Conservation (phyloP, 1,140 invertebrate genomes). For the Drosophila prosaltans region DNA sequence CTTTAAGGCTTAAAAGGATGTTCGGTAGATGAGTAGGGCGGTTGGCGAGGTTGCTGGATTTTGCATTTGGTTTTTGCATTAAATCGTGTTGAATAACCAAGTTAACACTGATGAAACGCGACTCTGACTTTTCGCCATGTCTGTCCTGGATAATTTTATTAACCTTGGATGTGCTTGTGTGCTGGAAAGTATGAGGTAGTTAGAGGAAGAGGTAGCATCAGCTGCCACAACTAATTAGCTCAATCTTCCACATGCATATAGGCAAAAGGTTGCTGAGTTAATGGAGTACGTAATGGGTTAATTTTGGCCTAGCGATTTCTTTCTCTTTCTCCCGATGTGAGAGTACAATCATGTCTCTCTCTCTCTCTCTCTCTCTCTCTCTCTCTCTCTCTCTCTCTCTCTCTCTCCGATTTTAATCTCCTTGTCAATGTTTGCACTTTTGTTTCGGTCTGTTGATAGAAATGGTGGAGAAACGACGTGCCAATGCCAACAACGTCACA, state of each 20-base stretch:
- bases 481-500: conserved; percentile 40
- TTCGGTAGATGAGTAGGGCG: background rate
- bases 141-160: conserved; percentile 49
- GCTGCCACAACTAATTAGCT: conserved; percentile 76
- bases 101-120: conserved; percentile 32
- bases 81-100: conserved; percentile 68
- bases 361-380: background rate
- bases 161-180: conserved; percentile 26
- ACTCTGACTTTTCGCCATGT: conserved; percentile 32
- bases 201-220: conserved; percentile 37
- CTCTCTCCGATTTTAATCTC: conserved; percentile 1
- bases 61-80: conserved; percentile 44
- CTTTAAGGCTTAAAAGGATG: conserved; percentile 10
- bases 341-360: background rate
- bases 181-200: background rate
- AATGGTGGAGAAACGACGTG: conserved; percentile 14
- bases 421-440: conserved; percentile 58
- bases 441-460: conserved; percentile 35
- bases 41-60: background rate
- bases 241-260: conserved; percentile 65
- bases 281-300: conserved; percentile 80
- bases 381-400: background rate
- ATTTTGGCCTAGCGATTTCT: conserved; percentile 51
- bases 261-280: conserved; percentile 57
- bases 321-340: background rate